Conservation (phyloP, 2,888 invertebrate species). For the Orchestes rusci region DNA sequence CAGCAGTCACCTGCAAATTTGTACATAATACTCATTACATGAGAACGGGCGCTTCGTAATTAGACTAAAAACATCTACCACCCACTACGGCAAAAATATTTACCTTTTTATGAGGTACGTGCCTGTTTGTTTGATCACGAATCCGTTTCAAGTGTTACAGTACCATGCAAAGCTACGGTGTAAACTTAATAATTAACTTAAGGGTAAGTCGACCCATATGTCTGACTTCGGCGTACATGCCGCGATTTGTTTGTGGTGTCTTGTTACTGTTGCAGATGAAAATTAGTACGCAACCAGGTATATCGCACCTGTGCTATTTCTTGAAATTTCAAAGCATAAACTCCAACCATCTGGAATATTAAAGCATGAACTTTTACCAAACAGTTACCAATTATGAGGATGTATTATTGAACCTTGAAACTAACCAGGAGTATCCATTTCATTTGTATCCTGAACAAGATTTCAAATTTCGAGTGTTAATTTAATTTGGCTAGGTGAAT, state of each 20-base stretch:
- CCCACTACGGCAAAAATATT: conserved; percentile 22
- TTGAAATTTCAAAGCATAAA: neutral
- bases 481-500: too few species aligned
- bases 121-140: conserved; percentile 18
- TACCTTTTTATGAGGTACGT: conserved; percentile 24
- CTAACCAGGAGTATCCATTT: too few species aligned
- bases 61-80: conserved; percentile 23
- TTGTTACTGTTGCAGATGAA: neutral
- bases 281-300: neutral
- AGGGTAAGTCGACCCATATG: conserved; percentile 23
- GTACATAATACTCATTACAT: conserved; percentile 14
- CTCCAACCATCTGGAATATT: neutral
- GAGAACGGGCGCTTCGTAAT: conserved; percentile 12
- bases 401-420: too few species aligned
- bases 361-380: neutral
- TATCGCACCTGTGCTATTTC: neutral
- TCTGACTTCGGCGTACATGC: neutral
- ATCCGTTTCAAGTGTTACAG: conserved; percentile 22
- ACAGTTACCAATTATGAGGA: too few species aligned
- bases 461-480: too few species aligned
- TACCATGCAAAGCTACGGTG: conserved; percentile 28
- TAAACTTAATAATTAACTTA: conserved; percentile 30
- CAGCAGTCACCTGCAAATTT: conserved; percentile 17
- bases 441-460: too few species aligned
- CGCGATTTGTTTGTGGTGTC: neutral